A percentile compares a stretch with the other conserved stretches of the same genome.
These are phyloP conservation scores for Crotalus tigris DNA, from an alignment of 2,113 vertebrate species.

Conservation along the genomic window DNA sequence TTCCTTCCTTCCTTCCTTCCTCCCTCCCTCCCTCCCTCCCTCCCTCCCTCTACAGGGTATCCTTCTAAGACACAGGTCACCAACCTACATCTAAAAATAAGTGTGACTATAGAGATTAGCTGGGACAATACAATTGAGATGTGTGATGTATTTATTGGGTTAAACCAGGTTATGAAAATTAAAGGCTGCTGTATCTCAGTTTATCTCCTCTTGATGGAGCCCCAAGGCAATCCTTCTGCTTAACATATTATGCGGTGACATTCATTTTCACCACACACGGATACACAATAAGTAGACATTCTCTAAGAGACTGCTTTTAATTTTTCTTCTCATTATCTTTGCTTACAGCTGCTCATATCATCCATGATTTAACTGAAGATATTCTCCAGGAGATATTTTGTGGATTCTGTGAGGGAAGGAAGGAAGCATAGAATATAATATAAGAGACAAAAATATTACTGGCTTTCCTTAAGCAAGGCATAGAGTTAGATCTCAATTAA, in stretches of 20 bases:
- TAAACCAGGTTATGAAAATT: conserved; percentile 3
- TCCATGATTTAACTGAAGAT: conserved; percentile 65
- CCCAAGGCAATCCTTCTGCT: conserved; percentile 43
- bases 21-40: not conserved
- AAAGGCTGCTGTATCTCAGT: conserved; percentile 23
- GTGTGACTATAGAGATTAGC: not conserved
- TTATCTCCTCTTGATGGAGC: conserved; percentile 62
- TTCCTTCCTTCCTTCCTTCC: not conserved
- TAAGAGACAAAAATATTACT: not conserved
- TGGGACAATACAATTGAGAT: not conserved
- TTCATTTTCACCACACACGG: conserved; percentile 23
- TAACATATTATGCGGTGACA: not conserved
- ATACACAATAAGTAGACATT: conserved; percentile 15
- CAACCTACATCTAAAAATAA: not conserved
- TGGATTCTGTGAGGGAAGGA: conserved; percentile 60
- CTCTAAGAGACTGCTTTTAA: conserved; percentile 43
- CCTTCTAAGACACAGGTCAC: not conserved
- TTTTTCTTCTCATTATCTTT: conserved; percentile 53
- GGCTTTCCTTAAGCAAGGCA: not conserved
- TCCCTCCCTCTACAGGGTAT: not conserved
- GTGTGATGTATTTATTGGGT: not conserved
- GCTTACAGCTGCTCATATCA: conserved; percentile 67
- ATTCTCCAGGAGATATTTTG: conserved; percentile 55
- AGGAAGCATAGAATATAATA: conserved; percentile 49
- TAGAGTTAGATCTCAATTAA: not conserved